These are phyloP conservation scores for Platysteira castanea DNA, from an alignment of 2,113 vertebrate genomes.

Conservation along the genomic window DNA sequence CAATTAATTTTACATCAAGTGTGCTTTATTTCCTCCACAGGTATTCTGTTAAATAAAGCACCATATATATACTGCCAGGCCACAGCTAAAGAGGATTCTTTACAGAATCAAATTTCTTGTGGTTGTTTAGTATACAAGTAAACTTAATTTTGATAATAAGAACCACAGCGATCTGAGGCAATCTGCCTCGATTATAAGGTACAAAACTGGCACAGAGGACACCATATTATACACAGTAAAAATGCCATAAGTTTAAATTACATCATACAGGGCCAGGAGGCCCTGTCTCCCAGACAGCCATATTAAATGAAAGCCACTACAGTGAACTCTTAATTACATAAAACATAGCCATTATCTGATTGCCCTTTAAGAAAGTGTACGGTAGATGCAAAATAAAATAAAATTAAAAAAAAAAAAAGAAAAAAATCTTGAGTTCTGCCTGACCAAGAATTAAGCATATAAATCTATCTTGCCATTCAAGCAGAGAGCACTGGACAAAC, in stretches of 20 bases:
- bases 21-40: constrained; percentile 98
- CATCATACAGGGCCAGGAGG: constrained; percentile 78
- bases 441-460: constrained; percentile 80
- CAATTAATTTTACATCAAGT: constrained; percentile 97
- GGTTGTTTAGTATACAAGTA: constrained; percentile 99
- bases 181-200: constrained; percentile 90
- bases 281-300: constrained; percentile 91
- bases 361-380: constrained; percentile 89
- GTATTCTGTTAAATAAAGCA: constrained; percentile 98
- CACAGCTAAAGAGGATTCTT: constrained; percentile 98
- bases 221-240: constrained; percentile 98
- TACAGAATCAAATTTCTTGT: constrained; percentile 99
- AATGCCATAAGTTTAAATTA: constrained; percentile 99
- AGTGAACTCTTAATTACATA: constrained; percentile 89
- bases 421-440: constrained; percentile 76
- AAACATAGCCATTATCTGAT: constrained; percentile 86
- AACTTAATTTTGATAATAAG: constrained; percentile 96
- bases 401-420: neutral
- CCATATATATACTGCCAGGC: constrained; percentile 98
- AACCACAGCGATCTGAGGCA: constrained; percentile 96
- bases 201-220: constrained; percentile 99
- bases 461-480: constrained; percentile 86
- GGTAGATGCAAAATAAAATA: constrained; percentile 77
- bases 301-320: constrained; percentile 92
- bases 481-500: constrained; percentile 87